These are phyloP conservation scores for Knipowitschia caucasica DNA, from an alignment of 2,797 vertebrate genomes.

Conservation along the genomic window DNA sequence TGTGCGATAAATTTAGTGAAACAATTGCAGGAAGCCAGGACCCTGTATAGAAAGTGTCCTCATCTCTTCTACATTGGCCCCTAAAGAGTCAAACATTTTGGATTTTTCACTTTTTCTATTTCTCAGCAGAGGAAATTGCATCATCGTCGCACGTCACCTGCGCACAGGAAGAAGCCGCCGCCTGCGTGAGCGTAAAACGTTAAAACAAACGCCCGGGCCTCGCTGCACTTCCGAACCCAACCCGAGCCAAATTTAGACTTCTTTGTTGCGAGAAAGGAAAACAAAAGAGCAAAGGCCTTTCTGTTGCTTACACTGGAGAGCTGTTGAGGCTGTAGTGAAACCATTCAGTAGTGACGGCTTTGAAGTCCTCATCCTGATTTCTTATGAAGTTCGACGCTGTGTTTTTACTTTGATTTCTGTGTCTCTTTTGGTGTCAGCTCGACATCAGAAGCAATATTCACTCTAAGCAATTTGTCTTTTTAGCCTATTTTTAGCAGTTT, in stretches of 20 bases:
- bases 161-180: conserved; percentile 49
- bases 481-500: conserved; percentile 68
- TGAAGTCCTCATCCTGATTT: conserved; percentile 65
- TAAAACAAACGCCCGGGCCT: conserved; percentile 45
- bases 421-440: conserved; percentile 65
- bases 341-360: conserved; percentile 66
- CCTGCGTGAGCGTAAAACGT: conserved; percentile 39
- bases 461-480: conserved; percentile 60
- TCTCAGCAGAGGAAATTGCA: no score
- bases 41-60: no score
- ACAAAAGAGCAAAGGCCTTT: conserved; percentile 71
- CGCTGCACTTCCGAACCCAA: conserved; percentile 44
- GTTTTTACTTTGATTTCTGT: conserved; percentile 51
- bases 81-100: no score
- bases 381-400: conserved; percentile 66
- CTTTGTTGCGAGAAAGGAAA: conserved; percentile 54
- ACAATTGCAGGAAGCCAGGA: no score
- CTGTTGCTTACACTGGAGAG: conserved; percentile 71
- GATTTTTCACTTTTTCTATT: no score
- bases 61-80: no score
- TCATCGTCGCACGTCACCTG: not conserved
- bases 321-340: conserved; percentile 53
- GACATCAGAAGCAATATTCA: conserved; percentile 52
- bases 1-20: no score
- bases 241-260: conserved; percentile 61